phyloP scores from a whole-genome alignment of 2,888 invertebrate genomes.

The Drosophila phalerata region DNA sequence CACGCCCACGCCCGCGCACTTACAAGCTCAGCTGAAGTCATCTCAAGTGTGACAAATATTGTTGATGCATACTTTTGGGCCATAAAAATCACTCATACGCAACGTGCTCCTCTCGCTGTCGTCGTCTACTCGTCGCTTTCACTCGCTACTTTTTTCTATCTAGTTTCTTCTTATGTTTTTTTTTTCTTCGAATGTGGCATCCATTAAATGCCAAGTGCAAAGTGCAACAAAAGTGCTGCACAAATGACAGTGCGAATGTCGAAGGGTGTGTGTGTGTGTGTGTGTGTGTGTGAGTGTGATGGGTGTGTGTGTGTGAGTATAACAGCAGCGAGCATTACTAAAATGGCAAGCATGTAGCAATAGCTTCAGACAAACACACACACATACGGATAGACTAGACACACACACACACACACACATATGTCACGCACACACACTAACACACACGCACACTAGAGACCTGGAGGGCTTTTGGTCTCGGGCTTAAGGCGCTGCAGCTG shows the following conservation, averaged over 20 bases:
- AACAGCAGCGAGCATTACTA: conserved; percentile 5
- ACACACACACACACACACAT: conserved; percentile 2
- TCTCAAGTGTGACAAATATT: conserved; percentile 62
- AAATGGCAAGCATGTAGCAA: conserved; percentile 38
- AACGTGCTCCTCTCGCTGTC: conserved; percentile 26
- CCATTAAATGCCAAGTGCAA: conserved; percentile 72
- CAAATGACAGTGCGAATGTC: conserved; percentile 32
- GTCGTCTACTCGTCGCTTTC: conserved; percentile 5
- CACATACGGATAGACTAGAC: conserved; percentile 25
- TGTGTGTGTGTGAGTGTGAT: neutral
- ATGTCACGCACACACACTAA: conserved; percentile 12
- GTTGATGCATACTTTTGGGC: conserved; percentile 52
- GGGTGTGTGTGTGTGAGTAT: conserved; percentile 15
- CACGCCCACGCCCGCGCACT: conserved; percentile 46
- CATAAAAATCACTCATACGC: conserved; percentile 68
- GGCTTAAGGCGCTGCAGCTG: conserved; percentile 62
- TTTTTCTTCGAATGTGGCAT: conserved; percentile 42
- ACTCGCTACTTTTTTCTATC: conserved; percentile 2
- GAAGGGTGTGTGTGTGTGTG: conserved; percentile 18
- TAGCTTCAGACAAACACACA: conserved; percentile 17
- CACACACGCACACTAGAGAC: conserved; percentile 35
- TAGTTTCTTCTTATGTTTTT: neutral
- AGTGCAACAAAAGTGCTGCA: conserved; percentile 68
- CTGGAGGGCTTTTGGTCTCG: conserved; percentile 42
- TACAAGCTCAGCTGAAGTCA: conserved; percentile 39